phyloP scores from a whole-genome alignment of 2,113 vertebrate genomes.

The Bothrops jararaca region DNA sequence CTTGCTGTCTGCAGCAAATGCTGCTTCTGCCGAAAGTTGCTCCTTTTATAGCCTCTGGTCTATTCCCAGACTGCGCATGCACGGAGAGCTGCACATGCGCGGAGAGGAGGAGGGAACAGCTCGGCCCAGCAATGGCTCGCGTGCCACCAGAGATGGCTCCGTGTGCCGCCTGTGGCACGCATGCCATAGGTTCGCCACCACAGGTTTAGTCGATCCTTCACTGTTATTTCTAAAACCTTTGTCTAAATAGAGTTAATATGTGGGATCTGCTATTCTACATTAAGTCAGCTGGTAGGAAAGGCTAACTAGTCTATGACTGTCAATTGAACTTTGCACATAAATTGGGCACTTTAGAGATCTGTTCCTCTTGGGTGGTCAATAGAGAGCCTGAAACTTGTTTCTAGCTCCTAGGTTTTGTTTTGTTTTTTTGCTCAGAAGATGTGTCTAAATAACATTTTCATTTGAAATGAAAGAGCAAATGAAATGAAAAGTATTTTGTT shows the following conservation, averaged over 20 bases:
- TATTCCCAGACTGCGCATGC: too few relatives aligned
- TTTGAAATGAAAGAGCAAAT: background rate
- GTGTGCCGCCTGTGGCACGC: too few relatives aligned
- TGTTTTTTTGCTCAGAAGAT: background rate
- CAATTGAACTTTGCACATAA: conserved; percentile 12
- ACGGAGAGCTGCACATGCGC: too few relatives aligned
- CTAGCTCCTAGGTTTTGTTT: background rate
- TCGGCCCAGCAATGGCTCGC: too few relatives aligned
- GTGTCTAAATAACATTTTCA: background rate
- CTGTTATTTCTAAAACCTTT: background rate
- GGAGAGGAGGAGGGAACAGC: too few relatives aligned
- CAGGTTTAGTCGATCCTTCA: background rate
- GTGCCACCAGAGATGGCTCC: too few relatives aligned
- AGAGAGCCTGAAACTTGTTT: background rate
- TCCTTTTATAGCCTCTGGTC: too few relatives aligned
- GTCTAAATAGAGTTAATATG: background rate
- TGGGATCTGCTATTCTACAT: background rate
- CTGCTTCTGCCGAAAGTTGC: too few relatives aligned
- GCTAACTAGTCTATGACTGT: background rate
- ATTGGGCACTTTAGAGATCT: background rate
- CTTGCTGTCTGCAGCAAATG: too few relatives aligned
- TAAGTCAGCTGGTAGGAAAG: background rate
- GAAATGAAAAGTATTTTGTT: background rate
- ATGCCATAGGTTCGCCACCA: too few relatives aligned
- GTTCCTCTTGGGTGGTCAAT: background rate